Percentiles rank a stretch among this genome's conserved stretches.
These are phyloP conservation scores for Pardosa pseudoannulata DNA, from an alignment of 2,888 invertebrate genomes.

Conservation along the genomic window DNA sequence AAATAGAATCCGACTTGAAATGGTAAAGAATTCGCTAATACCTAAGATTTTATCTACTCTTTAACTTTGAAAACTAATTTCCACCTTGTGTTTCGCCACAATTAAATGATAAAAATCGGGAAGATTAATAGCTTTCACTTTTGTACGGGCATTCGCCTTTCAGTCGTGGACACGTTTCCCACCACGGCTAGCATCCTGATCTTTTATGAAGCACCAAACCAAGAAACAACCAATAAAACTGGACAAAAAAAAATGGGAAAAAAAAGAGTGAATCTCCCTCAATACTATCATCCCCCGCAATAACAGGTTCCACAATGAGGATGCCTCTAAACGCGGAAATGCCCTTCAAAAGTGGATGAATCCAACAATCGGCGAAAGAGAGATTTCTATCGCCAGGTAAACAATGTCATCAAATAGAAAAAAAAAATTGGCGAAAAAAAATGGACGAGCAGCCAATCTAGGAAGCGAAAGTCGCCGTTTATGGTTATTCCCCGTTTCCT, in stretches of 20 bases:
- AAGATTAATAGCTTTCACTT: background rate
- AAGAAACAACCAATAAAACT: too few relatives aligned
- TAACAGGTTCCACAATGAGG: background rate
- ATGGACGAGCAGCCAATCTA: slow-evolving; percentile 5
- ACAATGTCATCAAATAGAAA: slow-evolving; percentile 45
- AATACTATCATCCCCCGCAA: background rate
- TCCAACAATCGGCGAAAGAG: background rate
- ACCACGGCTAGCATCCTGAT: background rate
- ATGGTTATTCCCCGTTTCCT: slow-evolving; percentile 37
- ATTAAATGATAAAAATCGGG: too few relatives aligned
- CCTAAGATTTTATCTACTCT: too few relatives aligned
- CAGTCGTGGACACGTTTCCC: background rate
- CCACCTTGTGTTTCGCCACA: too few relatives aligned
- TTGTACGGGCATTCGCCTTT: background rate
- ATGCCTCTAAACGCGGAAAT: background rate
- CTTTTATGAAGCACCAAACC: too few relatives aligned
- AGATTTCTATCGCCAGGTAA: slow-evolving; percentile 60
- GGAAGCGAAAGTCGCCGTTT: slow-evolving; percentile 56
- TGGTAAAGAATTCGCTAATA: too few relatives aligned
- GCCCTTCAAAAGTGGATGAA: background rate
- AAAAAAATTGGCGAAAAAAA: background rate
- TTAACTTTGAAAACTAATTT: too few relatives aligned
- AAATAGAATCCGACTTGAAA: too few relatives aligned
- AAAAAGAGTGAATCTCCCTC: background rate
- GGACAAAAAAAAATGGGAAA: too few relatives aligned